Base-by-base conservation (phyloP, 2,888 invertebrate species). In the Dryococelus australis region DNA sequence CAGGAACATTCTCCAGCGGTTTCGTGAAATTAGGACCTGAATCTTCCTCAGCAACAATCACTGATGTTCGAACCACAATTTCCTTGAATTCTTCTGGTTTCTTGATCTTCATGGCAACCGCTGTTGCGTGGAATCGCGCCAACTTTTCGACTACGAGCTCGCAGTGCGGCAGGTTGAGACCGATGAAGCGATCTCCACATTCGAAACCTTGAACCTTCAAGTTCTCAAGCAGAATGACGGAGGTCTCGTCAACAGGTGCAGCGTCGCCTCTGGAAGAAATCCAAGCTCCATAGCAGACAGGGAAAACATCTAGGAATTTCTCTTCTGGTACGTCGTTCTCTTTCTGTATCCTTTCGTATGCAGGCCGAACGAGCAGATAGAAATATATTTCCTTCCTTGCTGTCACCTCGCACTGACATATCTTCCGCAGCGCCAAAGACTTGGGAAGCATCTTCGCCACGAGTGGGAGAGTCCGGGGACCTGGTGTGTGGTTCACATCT, bases 391-490 rank as follows among this genome's bases (percentile, higher is more conserved):
- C 92, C 84, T 92, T 92, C 5, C 90, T 86, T 87, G 92, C 92
- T 0, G 91, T 90, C n/a, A 91, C 87, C 0, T 92, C 91, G 26
- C 91, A 91, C 88, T 92, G 91, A 88, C 92, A 92, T 5, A 92
- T 89, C 8, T 92, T 90, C 24, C 91, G 87, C 1, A 92, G 88
- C 84, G 91, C 92, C 0, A 88, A 88, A 1, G 92, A 91, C 0
- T 90, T 90, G 0, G 92, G 92, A 27, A 92, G 92, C 86, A 92
- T 89, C 88, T 92, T 92, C 0, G 90, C 91, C 10, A 92, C 92
- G 5, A 92, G 88, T 87, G 91, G 90, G n/a, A 91, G 43, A 87
- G 4, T 89, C 89, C 84, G 91, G 90, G 5, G 89, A 87, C 9
- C 90, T 90, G 35, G 90, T 0, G 86, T 85, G 0, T 91, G 84